Base-by-base conservation (phyloP, 1,140 invertebrate genomes). In the Drosophila ohnishii region DNA sequence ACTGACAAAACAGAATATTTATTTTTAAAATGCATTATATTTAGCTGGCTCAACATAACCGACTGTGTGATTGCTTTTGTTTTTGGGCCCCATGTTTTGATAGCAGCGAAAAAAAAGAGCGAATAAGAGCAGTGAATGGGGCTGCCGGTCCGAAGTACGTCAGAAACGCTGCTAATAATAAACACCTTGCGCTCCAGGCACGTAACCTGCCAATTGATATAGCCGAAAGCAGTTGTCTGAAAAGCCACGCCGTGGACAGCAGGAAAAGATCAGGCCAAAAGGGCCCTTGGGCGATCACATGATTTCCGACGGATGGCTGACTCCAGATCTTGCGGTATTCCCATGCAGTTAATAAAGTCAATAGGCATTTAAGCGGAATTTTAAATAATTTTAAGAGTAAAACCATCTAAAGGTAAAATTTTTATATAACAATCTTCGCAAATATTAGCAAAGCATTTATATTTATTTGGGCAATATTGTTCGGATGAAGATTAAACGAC, bases 141-240 rank as follows among this genome's bases (percentile, higher is more conserved):
- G 42, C 28, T 50, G 47, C 5, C 51, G 51, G 51, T 42, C 57
- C 65, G 65, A 78, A 80, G 81, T 85, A 70, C 81, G 81, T 85
- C 81, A 85, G 60, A 65, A 74, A 39, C 47, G 56, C 25, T 75
- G 79, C 71, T 82, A 82, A 82, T 82, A 82, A 82, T 69, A 82
- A 74, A 74, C 58, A 82, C 79, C 79, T 82, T 82, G 74, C 45
- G 63, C 47, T 60, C 62, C 62, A 66, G 55, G 75, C 61, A 42
- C 75, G 55, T 75, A 76, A 76, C 50, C 56, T 57, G 60, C 45
- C 59, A 66, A 75, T 75, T 75, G 62, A 59, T 55, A 59, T 60
- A 74, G 53, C 72, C 62, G 44, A 64, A 67, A 62, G 64, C 74
- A 62, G 73, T 66, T 75, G 73, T 44, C 35, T 55, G 42, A 71